phyloP scores from a whole-genome alignment of 2,888 invertebrate genomes.

The Epinotia demarniana region DNA sequence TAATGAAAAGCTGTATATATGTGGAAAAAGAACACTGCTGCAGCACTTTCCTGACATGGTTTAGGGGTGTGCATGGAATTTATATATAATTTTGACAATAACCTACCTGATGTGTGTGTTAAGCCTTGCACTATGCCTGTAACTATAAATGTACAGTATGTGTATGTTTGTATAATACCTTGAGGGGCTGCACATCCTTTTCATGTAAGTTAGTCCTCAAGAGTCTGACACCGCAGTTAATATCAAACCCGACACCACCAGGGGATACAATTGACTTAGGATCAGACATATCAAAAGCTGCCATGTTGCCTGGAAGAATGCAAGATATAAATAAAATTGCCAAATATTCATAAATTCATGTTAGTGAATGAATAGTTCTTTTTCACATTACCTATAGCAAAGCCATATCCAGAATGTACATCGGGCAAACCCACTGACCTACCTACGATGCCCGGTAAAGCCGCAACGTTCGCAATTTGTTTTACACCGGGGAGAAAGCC shows the following conservation, averaged over 20 bases:
- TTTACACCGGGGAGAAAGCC: conserved; percentile 99
- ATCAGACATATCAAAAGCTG: conserved; percentile 98
- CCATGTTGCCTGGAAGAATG: conserved; percentile 93
- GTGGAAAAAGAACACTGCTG: background rate
- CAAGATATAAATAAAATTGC: conserved; percentile 14
- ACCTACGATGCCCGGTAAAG: conserved; percentile 98
- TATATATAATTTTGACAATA: no score
- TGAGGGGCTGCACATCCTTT: conserved; percentile 96
- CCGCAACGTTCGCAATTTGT: conserved; percentile 99
- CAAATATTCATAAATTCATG: conserved; percentile 9
- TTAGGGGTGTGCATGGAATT: no score
- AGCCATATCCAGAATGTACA: conserved; percentile 99
- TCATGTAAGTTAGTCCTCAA: conserved; percentile 97
- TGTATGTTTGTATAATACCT: conserved; percentile 76
- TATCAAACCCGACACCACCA: conserved; percentile 99
- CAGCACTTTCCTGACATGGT: no score
- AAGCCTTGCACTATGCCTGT: background rate
- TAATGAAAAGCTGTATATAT: background rate
- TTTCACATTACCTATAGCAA: conserved; percentile 92
- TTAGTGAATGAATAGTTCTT: background rate
- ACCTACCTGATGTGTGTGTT: background rate
- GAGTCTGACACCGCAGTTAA: conserved; percentile 98
- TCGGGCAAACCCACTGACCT: conserved; percentile 97
- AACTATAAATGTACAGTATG: background rate
- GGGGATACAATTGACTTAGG: conserved; percentile 97